phyloP scores from a whole-genome alignment of 2,888 invertebrate genomes.

The Clivina fossor region DNA sequence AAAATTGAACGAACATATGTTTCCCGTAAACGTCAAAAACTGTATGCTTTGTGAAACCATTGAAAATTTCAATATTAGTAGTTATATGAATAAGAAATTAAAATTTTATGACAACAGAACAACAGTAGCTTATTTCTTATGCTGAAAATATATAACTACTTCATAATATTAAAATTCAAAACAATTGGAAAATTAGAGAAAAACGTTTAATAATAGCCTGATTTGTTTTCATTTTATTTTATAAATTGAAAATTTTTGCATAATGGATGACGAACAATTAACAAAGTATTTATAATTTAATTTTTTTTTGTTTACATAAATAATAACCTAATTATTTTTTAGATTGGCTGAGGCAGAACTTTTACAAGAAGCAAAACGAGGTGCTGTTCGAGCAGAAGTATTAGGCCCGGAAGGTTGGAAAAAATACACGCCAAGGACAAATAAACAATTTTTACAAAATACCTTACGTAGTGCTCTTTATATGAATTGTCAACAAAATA shows the following conservation, averaged over 20 bases:
- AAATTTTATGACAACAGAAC: too few species aligned
- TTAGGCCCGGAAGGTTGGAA: constrained; percentile 52
- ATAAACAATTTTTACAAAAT: constrained; percentile 41
- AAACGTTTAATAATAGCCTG: not conserved
- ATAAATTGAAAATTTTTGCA: not conserved
- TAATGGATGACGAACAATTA: constrained; percentile 17
- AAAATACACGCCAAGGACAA: constrained; percentile 43
- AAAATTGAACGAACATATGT: too few species aligned
- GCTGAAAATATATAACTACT: too few species aligned
- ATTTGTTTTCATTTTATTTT: not conserved
- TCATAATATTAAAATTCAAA: not conserved
- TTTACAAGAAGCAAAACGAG: constrained; percentile 50
- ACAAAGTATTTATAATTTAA: constrained; percentile 14
- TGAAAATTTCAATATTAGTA: too few species aligned
- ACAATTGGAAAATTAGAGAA: not conserved
- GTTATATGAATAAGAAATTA: too few species aligned
- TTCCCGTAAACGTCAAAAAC: too few species aligned
- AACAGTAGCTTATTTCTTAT: too few species aligned
- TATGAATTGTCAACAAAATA: constrained; percentile 22
- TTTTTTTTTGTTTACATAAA: not conserved
- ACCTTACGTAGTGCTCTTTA: constrained; percentile 32
- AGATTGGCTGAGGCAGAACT: constrained; percentile 50
- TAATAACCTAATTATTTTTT: constrained; percentile 20
- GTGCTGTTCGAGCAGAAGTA: constrained; percentile 49
- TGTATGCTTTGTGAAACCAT: too few species aligned